Percentiles rank a stretch among this genome's conserved stretches.
Evolutionary conservation across 2,888 invertebrate genomes (phyloP).

Genomic region (Agrochola macilenta): DNA sequence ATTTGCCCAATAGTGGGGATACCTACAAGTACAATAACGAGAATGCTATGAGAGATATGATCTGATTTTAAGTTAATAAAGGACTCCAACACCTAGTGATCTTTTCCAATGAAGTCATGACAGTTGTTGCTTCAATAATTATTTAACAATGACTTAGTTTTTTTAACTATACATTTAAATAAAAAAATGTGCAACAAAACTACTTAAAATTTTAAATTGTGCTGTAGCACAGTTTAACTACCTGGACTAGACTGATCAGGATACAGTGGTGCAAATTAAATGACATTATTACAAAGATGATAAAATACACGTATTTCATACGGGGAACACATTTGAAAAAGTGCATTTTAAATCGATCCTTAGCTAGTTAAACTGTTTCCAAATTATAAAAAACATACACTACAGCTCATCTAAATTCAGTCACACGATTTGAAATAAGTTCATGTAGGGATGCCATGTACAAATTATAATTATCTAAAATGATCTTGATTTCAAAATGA

Average conservation of each 20-base stretch:
- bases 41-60: not conserved
- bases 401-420: constrained; percentile 17
- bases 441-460: too few species aligned
- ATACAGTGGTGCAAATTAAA: not conserved
- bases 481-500: not conserved
- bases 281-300: not conserved
- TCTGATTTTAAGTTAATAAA: not conserved
- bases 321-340: not conserved
- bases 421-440: constrained; percentile 2
- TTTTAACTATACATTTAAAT: not conserved
- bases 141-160: not conserved
- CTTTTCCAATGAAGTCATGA: not conserved
- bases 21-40: not conserved
- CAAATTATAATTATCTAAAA: not conserved
- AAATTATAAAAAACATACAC: not conserved
- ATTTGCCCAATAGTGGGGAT: not conserved
- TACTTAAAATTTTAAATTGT: constrained; percentile 1
- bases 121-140: not conserved
- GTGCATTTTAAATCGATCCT: not conserved
- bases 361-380: not conserved
- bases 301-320: not conserved
- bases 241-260: not conserved
- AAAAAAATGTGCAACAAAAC: constrained; percentile 11
- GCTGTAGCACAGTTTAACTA: not conserved
- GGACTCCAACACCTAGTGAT: not conserved